Evolutionary conservation across 2,113 vertebrate genomes (phyloP), one percentile per base, ranked within the genome.

Genomic region (Brienomyrus brachyistius): DNA sequence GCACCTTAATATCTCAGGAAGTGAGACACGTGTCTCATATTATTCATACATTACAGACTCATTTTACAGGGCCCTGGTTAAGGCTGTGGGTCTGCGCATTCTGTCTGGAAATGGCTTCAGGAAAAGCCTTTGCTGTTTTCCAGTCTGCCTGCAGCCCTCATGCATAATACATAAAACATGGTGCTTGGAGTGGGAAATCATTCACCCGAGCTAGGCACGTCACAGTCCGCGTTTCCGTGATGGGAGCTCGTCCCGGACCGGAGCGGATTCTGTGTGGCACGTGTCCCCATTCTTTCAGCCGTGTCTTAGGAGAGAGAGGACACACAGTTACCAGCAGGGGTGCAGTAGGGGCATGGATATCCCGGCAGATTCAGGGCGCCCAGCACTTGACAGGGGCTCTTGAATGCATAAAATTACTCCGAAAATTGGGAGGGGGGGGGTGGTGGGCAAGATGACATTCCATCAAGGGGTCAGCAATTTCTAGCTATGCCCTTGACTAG

Each of bases 141-240:
- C 48, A 47, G 86, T 48, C 17, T 40, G n/a, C 83, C 45, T 70
- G 56, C 56, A 40, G 47, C 84, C 31, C 9, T 43, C 8, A 80
- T 66, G 48, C 43, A 83, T 82, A 84, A 66, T 88, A 27, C 74
- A 62, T 62, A 88, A 51, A 88, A 88, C 47, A 82, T 83, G 48
- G 51, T 4, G 51, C 51, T 87, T 8, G 2, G 54, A 80, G 77
- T 89, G 74, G 31, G 45, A 59, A 80, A 43, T 56, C 48, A 87
- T 54, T 87, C 48, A 84, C 45, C 82, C 15, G 50, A 23, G 9
- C 27, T 4, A 56, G 48, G 48, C 48, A 87, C 4, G 51, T 35
- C 35, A 56, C 85, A 62, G 82, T 82, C 17, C 3, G 15, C 19
- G 27, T 70, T 51, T 87, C 21, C 2, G 10, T 50, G 54, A 74